A percentile compares a stretch with the other conserved stretches of the same genome.
phyloP scores from a whole-genome alignment of 2,888 invertebrate genomes.

The Noctua pronuba region DNA sequence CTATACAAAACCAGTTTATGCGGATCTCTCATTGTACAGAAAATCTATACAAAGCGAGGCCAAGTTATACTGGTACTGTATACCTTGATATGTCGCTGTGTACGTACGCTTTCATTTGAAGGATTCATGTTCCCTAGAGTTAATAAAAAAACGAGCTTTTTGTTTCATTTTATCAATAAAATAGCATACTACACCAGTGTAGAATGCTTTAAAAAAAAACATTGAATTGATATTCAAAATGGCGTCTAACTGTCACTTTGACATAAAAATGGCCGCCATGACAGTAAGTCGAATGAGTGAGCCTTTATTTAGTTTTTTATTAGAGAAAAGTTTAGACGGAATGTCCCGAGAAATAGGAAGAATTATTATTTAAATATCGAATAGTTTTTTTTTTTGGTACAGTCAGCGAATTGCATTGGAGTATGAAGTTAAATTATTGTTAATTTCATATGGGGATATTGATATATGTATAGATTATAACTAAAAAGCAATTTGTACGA shows the following conservation, averaged over 20 bases:
- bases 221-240: background rate
- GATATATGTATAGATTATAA: background rate
- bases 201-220: background rate
- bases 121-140: background rate
- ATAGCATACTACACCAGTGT: background rate
- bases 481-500: background rate
- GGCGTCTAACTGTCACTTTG: constrained; percentile 10
- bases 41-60: background rate
- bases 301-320: background rate
- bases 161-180: background rate
- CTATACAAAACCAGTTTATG: too few species aligned
- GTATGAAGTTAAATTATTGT: background rate
- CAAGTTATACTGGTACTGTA: background rate
- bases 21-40: background rate
- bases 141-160: background rate
- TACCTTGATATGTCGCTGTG: background rate
- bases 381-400: constrained; percentile 23
- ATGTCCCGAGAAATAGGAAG: constrained; percentile 42
- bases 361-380: constrained; percentile 38
- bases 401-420: constrained; percentile 17
- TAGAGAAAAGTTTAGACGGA: constrained; percentile 33
- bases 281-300: constrained; percentile 3
- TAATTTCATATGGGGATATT: background rate
- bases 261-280: constrained; percentile 26
- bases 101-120: background rate